A percentile compares a stretch with the other conserved stretches of the same genome.
Conservation (phyloP, 23 tunicate species). For the Clavelina lepadiformis region DNA sequence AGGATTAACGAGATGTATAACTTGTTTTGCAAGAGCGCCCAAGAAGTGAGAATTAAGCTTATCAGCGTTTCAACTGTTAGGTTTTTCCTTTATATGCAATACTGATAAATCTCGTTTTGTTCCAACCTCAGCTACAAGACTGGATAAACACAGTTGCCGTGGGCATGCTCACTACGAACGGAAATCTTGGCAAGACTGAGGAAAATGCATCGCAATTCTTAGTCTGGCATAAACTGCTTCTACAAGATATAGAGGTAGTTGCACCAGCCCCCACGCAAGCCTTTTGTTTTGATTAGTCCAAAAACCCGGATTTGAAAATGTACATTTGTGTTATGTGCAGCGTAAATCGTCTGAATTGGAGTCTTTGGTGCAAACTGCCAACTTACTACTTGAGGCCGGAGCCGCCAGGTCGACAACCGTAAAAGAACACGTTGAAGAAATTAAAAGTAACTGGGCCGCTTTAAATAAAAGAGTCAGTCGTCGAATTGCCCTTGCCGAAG, state of each 20-base stretch:
- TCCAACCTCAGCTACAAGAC: constrained; percentile 26
- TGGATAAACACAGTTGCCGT: constrained; percentile 45
- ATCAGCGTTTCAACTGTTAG: background rate
- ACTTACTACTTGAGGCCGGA: constrained; percentile 64
- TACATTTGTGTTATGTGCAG: constrained; percentile 11
- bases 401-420: constrained; percentile 30
- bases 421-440: constrained; percentile 31
- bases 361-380: constrained; percentile 74
- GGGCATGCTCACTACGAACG: constrained; percentile 33
- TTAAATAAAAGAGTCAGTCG: constrained; percentile 34
- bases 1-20: constrained; percentile 41
- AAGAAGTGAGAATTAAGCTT: background rate
- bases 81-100: too few relatives aligned
- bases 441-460: constrained; percentile 41
- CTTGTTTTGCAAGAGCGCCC: background rate
- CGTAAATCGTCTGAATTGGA: constrained; percentile 32
- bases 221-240: constrained; percentile 46
- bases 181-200: constrained; percentile 13
- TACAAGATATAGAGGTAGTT: constrained; percentile 49
- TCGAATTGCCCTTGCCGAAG: constrained; percentile 34
- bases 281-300: too few relatives aligned
- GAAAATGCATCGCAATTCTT: constrained; percentile 44
- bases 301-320: background rate
- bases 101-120: too few relatives aligned
- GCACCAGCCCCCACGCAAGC: too few relatives aligned